Percentiles rank a stretch among this genome's conserved stretches.
These are phyloP conservation scores for Megatriorchis doriae DNA, from an alignment of 2,113 vertebrate species.

Conservation along the genomic window DNA sequence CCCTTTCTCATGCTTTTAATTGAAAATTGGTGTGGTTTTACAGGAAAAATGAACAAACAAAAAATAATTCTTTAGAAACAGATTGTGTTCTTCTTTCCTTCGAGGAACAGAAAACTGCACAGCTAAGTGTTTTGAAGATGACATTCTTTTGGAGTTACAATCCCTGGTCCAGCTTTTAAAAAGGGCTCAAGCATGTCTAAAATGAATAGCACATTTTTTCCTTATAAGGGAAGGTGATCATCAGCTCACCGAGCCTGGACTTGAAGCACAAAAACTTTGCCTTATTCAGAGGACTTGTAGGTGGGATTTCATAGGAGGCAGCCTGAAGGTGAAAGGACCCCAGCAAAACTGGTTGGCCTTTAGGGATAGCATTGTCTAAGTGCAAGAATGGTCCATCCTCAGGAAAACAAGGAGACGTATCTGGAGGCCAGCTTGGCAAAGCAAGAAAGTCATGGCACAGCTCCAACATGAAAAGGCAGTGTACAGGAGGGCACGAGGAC, in stretches of 20 bases:
- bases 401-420: not conserved
- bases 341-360: not conserved
- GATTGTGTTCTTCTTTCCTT: not conserved
- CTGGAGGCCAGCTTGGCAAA: not conserved
- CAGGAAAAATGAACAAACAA: not conserved
- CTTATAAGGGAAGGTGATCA: not conserved
- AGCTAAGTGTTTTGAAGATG: not conserved
- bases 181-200: not conserved
- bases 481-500: not conserved
- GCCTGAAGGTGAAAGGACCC: not conserved
- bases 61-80: not conserved
- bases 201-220: not conserved
- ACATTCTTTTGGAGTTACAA: not conserved
- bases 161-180: not conserved
- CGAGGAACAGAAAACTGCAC: not conserved
- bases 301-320: not conserved
- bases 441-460: not conserved
- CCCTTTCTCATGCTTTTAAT: not conserved
- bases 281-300: not conserved
- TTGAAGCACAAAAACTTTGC: not conserved
- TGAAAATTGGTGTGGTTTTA: not conserved
- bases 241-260: not conserved
- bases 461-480: not conserved
- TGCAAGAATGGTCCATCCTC: not conserved
- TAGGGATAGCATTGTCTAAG: not conserved